Evolutionary conservation across 2,113 vertebrate genomes (phyloP), one percentile per base, ranked within the genome.

Genomic region (Prolemur simus): DNA sequence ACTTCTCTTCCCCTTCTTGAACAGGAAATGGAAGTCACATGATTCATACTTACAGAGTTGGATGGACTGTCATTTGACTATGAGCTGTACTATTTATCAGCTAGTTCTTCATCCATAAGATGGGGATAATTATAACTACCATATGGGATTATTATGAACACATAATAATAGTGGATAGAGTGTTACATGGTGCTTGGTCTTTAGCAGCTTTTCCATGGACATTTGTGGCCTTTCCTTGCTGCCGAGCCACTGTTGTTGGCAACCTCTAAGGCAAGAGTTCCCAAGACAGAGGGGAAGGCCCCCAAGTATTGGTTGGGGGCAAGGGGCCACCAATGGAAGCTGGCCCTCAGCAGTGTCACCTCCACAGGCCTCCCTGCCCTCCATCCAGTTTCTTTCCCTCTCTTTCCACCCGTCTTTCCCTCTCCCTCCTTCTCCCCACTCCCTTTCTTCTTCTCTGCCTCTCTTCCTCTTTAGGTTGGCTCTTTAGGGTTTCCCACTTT

Each of bases 271-370:
- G 56, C n/a, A n/a, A 71, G 66, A 29, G 34, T 37, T 84, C 87
- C 45, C 66, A 39, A 74, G 52, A 42, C 12, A 49, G 74, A 54
- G 3, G 23, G 14, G 14, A 77, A 69, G n/a, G 3, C 7, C 29
- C 58, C 25, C 11, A 29, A 52, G 54, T 1, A 3, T 23, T 45
- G 68, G 25, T 2, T 29, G 77, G 71, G 37, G 37, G 9, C n/a
- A 1, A 54, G 14, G 1, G 18, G 10, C 15, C 34, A 9, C 52
- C 39, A 8, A 1, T 12, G 21, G 80, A 74, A 47, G n/a, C 69
- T 71, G 21, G 5, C 0, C 8, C 25, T 78, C 39, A 4, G 1
- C 8, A 32, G 0, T 5, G 10, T 15, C 2, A 18, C 47, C 64
- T 63, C 17, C 66, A 2, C 32, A 21, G 58, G 39, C 42, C 54